Base-by-base conservation (phyloP, 2,113 vertebrate genomes). In the Haliaeetus leucogaster region DNA sequence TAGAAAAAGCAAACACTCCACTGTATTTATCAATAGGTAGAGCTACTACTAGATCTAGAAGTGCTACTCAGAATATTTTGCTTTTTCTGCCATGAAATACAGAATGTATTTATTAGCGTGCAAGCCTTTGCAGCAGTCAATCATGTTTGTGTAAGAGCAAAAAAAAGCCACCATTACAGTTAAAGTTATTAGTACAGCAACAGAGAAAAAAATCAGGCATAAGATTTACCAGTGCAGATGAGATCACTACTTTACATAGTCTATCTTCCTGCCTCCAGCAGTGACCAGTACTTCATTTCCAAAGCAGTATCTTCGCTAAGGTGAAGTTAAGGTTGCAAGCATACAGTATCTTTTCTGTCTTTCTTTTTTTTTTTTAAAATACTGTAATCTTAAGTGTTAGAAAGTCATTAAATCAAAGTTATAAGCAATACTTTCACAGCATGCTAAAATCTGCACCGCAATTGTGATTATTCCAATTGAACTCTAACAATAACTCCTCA, bases 211-310 rank as follows among this genome's bases (percentile, higher is more conserved):
- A 42, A 78, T 38, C 18, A 82, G 38, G 62, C 13, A 0, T 13
- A 93, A 93, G 94, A 96, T 95, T 89, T 93, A 94, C 40, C 95
- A 93, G 95, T 30, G 90, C 82, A 85, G 95, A 97, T 97, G 96
- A 97, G 94, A 96, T 97, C 95, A 96, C 77, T 86, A 2, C 84
- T 92, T 73, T 50, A 43, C 76, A 76, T 5, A 89, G 52, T 73
- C 79, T 71, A 53, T 85, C 91, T 70, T 91, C 84, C 91, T 95
- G 93, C 91, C 87, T 91, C 84, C 82, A 95, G 71, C 92, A 66
- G 58, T 17, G 85, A 68, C 90, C 66, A 80, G 45, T 2, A 5
- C 83, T 85, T 82, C 86, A 80, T 70, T 70, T 43, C 94, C 66
- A 89, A 50, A 91, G 84, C 58, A 79, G 5, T 61, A 53, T 42